Conservation (phyloP, 2,113 vertebrate genomes). For the Archilochus colubris region DNA sequence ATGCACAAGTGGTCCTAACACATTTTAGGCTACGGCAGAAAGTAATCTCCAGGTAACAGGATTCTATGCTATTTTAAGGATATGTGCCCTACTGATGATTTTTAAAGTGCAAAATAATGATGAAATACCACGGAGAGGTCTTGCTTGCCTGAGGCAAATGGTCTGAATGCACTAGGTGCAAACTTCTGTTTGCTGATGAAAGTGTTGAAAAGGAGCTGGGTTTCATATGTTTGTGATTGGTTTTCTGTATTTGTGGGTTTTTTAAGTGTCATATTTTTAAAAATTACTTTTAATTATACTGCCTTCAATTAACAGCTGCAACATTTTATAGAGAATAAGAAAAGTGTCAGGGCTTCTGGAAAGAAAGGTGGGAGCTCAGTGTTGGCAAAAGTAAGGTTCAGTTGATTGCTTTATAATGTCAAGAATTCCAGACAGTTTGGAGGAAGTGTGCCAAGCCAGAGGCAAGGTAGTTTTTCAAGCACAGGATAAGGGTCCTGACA, state of each 20-base stretch:
- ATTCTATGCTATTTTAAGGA: conserved; percentile 55
- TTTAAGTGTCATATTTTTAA: not conserved
- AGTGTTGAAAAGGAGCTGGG: not conserved
- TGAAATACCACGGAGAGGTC: conserved; percentile 51
- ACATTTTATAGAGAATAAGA: not conserved
- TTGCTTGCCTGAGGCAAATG: conserved; percentile 55
- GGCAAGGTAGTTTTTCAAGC: not conserved
- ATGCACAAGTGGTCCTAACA: not conserved
- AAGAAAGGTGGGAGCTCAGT: not conserved
- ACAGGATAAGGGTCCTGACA: not conserved
- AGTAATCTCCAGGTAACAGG: conserved; percentile 44
- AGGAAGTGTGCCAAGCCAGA: not conserved
- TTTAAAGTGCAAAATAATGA: conserved; percentile 64
- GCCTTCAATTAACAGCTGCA: not conserved
- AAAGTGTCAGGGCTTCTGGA: not conserved
- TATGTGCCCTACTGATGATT: conserved; percentile 23
- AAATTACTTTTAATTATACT: not conserved
- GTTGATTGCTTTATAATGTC: not conserved
- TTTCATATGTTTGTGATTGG: not conserved
- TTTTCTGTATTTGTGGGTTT: not conserved
- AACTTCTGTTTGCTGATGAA: conserved; percentile 43
- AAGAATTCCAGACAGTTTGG: not conserved
- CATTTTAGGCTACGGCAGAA: conserved; percentile 14
- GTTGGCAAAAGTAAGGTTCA: not conserved
- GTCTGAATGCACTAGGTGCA: conserved; percentile 14